phyloP scores from a whole-genome alignment of 2,797 vertebrate genomes.

The Sebastes kiyomatsui region DNA sequence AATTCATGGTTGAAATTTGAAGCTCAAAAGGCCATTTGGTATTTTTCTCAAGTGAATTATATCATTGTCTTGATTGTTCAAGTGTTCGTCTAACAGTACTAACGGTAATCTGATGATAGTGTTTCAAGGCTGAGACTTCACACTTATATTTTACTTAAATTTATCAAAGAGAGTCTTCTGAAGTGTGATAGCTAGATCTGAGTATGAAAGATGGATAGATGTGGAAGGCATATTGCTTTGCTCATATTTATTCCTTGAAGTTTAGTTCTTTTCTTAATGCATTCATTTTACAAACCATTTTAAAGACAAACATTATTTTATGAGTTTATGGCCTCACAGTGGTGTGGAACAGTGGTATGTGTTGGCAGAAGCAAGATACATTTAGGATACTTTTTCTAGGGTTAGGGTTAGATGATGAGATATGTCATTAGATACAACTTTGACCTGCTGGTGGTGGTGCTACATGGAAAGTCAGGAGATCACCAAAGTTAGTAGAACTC shows the following conservation, averaged over 20 bases:
- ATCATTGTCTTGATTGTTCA: not conserved
- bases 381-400: not conserved
- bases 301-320: not conserved
- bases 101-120: not conserved
- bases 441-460: not conserved
- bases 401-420: not conserved
- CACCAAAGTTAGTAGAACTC: not conserved
- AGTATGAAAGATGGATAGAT: not conserved
- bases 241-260: not conserved
- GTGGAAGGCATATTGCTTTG: not conserved
- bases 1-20: not conserved
- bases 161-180: not conserved
- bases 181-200: not conserved
- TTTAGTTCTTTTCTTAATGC: not conserved
- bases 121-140: not conserved
- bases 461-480: not conserved
- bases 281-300: not conserved
- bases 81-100: not conserved
- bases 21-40: not conserved
- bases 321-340: not conserved
- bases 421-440: not conserved
- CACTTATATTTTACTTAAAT: not conserved
- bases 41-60: not conserved
- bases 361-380: not conserved
- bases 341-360: not conserved